Evolutionary conservation across 2,797 vertebrate species (phyloP).

Genomic region (Echeneis naucrates): DNA sequence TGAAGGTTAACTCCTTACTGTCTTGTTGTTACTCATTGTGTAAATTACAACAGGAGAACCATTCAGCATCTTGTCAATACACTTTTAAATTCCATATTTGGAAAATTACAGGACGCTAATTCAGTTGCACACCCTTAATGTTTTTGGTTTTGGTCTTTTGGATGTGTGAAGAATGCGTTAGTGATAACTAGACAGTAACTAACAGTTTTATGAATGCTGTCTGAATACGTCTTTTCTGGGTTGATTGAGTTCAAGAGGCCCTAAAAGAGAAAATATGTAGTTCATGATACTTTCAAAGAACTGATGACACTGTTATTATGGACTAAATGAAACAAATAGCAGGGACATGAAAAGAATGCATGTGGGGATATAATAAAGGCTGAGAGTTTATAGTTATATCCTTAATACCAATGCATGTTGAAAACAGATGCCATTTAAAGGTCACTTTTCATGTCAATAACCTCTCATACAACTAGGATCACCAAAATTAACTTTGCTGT

Average conservation of each 20-base stretch:
- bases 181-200: slow-evolving; percentile 54
- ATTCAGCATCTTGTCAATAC: slow-evolving; percentile 1
- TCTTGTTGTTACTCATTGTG: slow-evolving; percentile 27
- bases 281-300: slow-evolving; percentile 36
- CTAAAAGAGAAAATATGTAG: not conserved
- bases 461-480: slow-evolving; percentile 38
- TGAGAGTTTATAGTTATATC: slow-evolving; percentile 10
- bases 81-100: not conserved
- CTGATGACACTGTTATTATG: slow-evolving; percentile 54
- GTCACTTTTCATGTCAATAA: slow-evolving; percentile 38
- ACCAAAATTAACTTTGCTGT: slow-evolving; percentile 41
- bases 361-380: slow-evolving; percentile 11
- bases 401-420: slow-evolving; percentile 29
- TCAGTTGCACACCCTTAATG: slow-evolving; percentile 16
- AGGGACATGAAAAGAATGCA: slow-evolving; percentile 19
- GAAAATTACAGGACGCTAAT: not conserved
- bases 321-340: slow-evolving; percentile 59
- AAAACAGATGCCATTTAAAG: slow-evolving; percentile 46
- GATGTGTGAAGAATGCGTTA: slow-evolving; percentile 57
- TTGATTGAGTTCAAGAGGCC: slow-evolving; percentile 24
- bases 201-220: slow-evolving; percentile 50
- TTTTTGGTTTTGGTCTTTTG: slow-evolving; percentile 31
- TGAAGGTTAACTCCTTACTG: slow-evolving; percentile 72
- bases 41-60: slow-evolving; percentile 14
- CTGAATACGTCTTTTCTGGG: slow-evolving; percentile 33